Base-by-base conservation (phyloP, 2,797 vertebrate genomes). In the Pangasius larnaudii region DNA sequence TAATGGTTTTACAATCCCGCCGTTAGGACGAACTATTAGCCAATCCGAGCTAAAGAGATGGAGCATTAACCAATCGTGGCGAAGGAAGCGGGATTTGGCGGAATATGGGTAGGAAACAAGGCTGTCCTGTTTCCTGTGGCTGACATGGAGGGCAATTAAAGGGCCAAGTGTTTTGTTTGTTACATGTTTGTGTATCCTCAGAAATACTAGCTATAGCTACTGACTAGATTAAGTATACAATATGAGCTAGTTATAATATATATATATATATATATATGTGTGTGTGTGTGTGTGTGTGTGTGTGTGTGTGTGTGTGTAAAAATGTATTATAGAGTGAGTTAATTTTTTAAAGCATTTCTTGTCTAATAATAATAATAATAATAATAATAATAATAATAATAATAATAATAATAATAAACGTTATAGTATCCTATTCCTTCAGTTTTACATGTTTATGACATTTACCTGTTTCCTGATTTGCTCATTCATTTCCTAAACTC, bases 71-170 rank as follows among this genome's bases (percentile, higher is more conserved):
- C 67, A 72, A 85, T 85, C 67, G 1, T 58, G 27, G 5, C 7
- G 3, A 72, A 51, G 39, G 46, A 84, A 19, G 61, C 36, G 3
- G 42, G 58, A 84, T 67, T 49, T 30, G 42, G n/a, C 61, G 10
- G 65, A 85, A 85, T 72, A 72, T 72, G 67, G 83, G 83, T 85
- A 10, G 81, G 2, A 51, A 61, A 71, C 19, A 69, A 69, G 82
- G 30, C 18, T 49, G 42, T 84, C 18, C 36, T 39, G 9, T 56
- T 85, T 72, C 51, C 30, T 53, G 30, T 56, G 22, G 22, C 19
- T 1, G 65, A 71, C 56, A 71, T 36, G 19, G 65, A 84, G 46
- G 65, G 65, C 65, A 56, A 27, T 85, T 85, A 85, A 85, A 85
- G 83, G 67, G 67, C 67, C 83, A 85, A 56, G 33, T n/a, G 49